Evolutionary conservation across 2,888 invertebrate species (phyloP), one percentile per base, ranked within the genome.

Genomic region (Troides oblongomaculatus): DNA sequence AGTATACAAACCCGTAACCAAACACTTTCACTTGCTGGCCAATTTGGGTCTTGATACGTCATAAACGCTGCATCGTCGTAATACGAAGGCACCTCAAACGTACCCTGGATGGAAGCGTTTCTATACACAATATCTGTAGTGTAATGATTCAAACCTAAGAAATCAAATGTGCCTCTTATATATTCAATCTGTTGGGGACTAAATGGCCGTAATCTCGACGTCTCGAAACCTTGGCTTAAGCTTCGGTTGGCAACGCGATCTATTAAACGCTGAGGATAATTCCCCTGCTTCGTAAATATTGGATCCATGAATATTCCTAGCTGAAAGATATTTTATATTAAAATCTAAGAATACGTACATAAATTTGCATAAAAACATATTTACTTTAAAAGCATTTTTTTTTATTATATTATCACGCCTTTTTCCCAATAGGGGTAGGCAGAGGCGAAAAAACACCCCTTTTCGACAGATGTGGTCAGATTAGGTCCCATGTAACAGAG

Each of bases 191-290:
- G 89, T 62, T 85, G 81, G 14, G 75, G 69, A 0, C 87, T 86
- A 71, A 93, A 91, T 23, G 76, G 76, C 1, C 92, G 92, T n/a
- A 93, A 77, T 36, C 92, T 78, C 0, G 93, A 92, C 36, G 78
- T 69, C 0, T 75, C 70, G 65, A 82, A 85, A 0, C 90, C 90
- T 80, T 93, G 90, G 7, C 72, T 74, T 58, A 79, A 80, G 74
- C 94, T 95, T 12, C 93, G 85, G n/a, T 87, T 83, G 2, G 80
- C 88, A 8, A 95, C 87, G 36, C 86, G 84, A 57, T 93, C 86
- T 71, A 92, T 94, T 93, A 95, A 93, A 0, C 93, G 79, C 75
- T 88, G 82, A 2, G 95, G 95, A 81, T 94, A 95, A 78, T 94
- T 94, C 3, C 95, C 94, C 2, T 86, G 78, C 73, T 84, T 83